phyloP scores from a whole-genome alignment of 1,140 invertebrate species.

The Apis florea region DNA sequence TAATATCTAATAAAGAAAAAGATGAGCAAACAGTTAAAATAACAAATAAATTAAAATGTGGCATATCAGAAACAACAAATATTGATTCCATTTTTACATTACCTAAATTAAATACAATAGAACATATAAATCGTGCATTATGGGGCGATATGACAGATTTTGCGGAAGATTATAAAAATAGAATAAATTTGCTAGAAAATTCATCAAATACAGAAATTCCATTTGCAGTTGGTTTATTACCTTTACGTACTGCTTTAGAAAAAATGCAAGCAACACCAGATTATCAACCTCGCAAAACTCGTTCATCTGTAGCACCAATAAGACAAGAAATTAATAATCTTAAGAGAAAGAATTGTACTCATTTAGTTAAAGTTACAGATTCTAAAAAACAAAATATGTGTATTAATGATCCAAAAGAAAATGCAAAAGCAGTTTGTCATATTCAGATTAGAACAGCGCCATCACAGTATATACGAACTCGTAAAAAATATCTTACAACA shows the following conservation, averaged over 20 bases:
- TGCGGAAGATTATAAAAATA: conserved; percentile 65
- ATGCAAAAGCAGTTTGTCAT: conserved; percentile 75
- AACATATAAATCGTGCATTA: conserved; percentile 72
- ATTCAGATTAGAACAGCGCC: conserved; percentile 75
- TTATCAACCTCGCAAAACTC: conserved; percentile 79
- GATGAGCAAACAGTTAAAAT: conserved; percentile 49
- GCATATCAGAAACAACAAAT: conserved; percentile 44
- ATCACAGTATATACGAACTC: conserved; percentile 55
- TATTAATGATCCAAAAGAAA: conserved; percentile 52
- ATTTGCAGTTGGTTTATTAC: conserved; percentile 79
- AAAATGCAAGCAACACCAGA: conserved; percentile 79
- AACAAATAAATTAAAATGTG: conserved; percentile 50
- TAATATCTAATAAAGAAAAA: conserved; percentile 29
- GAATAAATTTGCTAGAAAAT: conserved; percentile 65
- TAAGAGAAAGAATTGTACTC: conserved; percentile 68
- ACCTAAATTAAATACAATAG: conserved; percentile 61
- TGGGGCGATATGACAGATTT: conserved; percentile 79
- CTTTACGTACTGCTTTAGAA: conserved; percentile 78
- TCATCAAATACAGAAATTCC: conserved; percentile 77
- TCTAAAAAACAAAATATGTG: conserved; percentile 62
- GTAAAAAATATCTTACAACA: conserved; percentile 47
- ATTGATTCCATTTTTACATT: conserved; percentile 34
- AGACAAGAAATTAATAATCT: conserved; percentile 64
- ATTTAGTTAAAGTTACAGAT: conserved; percentile 39
- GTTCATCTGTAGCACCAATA: conserved; percentile 74